Evolutionary conservation across 2,888 invertebrate species (phyloP), one percentile per base, ranked within the genome.

Genomic region (Amorpha juglandis): DNA sequence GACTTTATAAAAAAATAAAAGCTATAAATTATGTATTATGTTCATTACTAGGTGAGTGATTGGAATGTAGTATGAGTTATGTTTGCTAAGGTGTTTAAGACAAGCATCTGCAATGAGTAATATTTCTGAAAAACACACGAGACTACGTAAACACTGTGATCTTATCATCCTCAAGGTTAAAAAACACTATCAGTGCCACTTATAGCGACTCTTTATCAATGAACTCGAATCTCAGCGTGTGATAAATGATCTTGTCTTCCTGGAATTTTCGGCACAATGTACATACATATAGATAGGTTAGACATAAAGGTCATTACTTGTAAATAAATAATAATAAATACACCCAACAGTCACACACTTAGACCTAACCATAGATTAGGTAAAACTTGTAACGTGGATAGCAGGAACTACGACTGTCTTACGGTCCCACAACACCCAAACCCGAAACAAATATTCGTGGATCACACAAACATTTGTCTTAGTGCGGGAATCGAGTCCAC

Each of bases 131-230:
- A 53, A 66, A 66, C 50, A 62, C 63, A 35, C 45, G 58, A 55
- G 38, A 21, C 38, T 45, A 11, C 9, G 58, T 27, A 55, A 63
- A 63, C 66, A 67, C 38, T 42, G 21, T 62, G 21, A 19, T 27
- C 55, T 72, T 71, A 74, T 74, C 74, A 65, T 66, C 48, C 67
- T 47, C 82, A 88, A 89, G 88, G 88, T 67, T 79, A 77, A 55
- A 71, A 78, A 81, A 74, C 67, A 74, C 82, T 87, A 87, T 88
- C 86, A 77, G 70, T 81, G 80, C 81, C 82, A 85, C 85, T 83
- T 81, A 71, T 79, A 81, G 80, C 76, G 75, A 72, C 72, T 70
- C n/a, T 76, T 82, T 86, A 86, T 88, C 86, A 79, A 68, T 66
- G 72, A 78, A 69, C 71, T 67, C 70, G 66, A 74, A 77, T 74